phyloP scores from a whole-genome alignment of 1,140 invertebrate genomes.

The Listronotus oregonensis region DNA sequence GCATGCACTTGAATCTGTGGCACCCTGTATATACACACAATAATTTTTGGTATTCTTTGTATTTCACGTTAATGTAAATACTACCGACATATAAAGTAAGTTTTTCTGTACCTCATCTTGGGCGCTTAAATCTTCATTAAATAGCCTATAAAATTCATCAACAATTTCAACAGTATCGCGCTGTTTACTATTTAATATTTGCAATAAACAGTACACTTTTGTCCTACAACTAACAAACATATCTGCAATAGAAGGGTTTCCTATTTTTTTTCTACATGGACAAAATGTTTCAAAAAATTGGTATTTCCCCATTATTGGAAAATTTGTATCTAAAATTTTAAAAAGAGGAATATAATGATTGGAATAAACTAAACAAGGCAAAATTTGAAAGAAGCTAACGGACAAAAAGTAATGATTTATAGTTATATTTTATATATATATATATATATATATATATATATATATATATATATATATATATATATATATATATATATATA shows the following conservation, averaged over 20 bases:
- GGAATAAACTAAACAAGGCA: too few species aligned
- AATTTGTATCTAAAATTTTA: constrained; percentile 4
- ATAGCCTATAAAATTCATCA: constrained; percentile 43
- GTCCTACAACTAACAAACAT: constrained; percentile 45
- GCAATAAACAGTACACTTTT: constrained; percentile 49
- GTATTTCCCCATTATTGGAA: constrained; percentile 19
- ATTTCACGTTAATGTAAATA: too few species aligned
- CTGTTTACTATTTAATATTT: constrained; percentile 38
- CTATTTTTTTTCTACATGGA: constrained; percentile 10
- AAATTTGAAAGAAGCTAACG: too few species aligned
- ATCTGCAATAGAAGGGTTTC: constrained; percentile 40
- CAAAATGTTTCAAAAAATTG: constrained; percentile 25
- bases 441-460: too few species aligned
- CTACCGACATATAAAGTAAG: too few species aligned
- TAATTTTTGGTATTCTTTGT: too few species aligned
- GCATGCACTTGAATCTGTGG: too few species aligned
- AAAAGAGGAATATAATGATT: not conserved
- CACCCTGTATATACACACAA: too few species aligned
- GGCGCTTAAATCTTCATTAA: constrained; percentile 15
- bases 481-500: too few species aligned
- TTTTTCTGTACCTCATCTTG: constrained; percentile 32
- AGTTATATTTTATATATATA: too few species aligned
- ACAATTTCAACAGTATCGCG: constrained; percentile 33
- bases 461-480: too few species aligned
- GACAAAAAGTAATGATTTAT: too few species aligned